These are phyloP conservation scores for Agrochola macilenta DNA, from an alignment of 2,888 invertebrate species.

Conservation along the genomic window DNA sequence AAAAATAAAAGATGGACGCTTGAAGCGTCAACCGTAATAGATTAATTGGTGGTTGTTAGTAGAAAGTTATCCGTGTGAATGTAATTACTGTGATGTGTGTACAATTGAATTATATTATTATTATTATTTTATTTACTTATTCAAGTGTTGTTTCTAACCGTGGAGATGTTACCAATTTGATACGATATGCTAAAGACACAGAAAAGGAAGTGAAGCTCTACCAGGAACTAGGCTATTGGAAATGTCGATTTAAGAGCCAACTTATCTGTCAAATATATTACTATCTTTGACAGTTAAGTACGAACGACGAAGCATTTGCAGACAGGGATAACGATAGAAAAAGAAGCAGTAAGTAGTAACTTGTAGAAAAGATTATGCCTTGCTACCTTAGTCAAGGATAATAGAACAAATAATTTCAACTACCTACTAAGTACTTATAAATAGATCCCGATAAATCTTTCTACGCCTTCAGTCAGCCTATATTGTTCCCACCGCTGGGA, in stretches of 20 bases:
- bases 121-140: not conserved
- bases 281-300: no score
- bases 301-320: not conserved
- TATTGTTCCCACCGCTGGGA: no score
- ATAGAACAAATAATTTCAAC: not conserved
- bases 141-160: not conserved
- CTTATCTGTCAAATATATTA: not conserved
- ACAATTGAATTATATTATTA: constrained; percentile 15
- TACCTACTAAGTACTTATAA: not conserved
- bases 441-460: constrained; percentile 40
- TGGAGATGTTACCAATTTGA: not conserved
- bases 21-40: constrained; percentile 30
- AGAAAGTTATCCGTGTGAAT: constrained; percentile 39
- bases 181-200: not conserved
- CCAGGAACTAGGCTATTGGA: no score
- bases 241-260: not conserved
- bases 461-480: constrained; percentile 14
- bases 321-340: not conserved
- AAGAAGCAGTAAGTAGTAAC: not conserved
- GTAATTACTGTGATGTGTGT: constrained; percentile 10
- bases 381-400: not conserved
- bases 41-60: constrained; percentile 49
- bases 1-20: constrained; percentile 46
- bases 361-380: not conserved
- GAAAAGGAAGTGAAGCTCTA: no score